Percentiles rank a stretch among this genome's conserved stretches.
Conservation (phyloP, 1,140 invertebrate genomes). For the Drosophila lacertosa region DNA sequence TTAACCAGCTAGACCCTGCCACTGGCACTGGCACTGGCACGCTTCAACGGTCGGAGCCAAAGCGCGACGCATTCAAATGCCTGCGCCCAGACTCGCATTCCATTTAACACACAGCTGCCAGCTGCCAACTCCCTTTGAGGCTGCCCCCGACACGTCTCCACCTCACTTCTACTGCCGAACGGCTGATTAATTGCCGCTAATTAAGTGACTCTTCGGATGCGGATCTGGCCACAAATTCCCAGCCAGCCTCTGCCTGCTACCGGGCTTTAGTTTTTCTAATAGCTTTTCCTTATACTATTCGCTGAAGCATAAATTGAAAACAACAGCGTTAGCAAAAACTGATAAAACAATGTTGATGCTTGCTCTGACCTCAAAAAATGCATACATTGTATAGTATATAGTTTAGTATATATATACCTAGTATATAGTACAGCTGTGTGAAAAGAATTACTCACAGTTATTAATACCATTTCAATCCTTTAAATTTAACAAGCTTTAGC, state of each 20-base stretch:
- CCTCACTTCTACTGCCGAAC: not conserved
- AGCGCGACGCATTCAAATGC: slow-evolving; percentile 16
- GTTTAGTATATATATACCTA: no score
- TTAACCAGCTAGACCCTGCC: not conserved
- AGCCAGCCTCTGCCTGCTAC: slow-evolving; percentile 12
- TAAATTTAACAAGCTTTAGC: no score
- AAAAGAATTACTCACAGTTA: no score
- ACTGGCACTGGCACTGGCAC: slow-evolving; percentile 10
- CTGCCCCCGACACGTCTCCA: not conserved
- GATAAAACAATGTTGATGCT: not conserved
- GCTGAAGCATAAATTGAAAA: slow-evolving; percentile 32
- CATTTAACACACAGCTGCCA: not conserved
- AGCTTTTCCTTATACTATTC: slow-evolving; percentile 26
- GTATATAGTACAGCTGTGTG: no score
- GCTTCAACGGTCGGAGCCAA: slow-evolving; percentile 9
- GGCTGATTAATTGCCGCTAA: slow-evolving; percentile 57
- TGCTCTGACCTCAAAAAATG: no score
- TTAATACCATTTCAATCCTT: no score
- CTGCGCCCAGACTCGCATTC: no score
- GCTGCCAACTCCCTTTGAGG: not conserved
- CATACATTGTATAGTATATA: no score
- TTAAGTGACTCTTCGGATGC: slow-evolving; percentile 41
- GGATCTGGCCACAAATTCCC: slow-evolving; percentile 15
- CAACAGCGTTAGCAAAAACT: not conserved
- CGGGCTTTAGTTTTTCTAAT: slow-evolving; percentile 23